Percentiles rank a stretch among this genome's conserved stretches.
These are phyloP conservation scores for Saturnia japonica DNA, from an alignment of 2,888 invertebrate species.

Conservation along the genomic window DNA sequence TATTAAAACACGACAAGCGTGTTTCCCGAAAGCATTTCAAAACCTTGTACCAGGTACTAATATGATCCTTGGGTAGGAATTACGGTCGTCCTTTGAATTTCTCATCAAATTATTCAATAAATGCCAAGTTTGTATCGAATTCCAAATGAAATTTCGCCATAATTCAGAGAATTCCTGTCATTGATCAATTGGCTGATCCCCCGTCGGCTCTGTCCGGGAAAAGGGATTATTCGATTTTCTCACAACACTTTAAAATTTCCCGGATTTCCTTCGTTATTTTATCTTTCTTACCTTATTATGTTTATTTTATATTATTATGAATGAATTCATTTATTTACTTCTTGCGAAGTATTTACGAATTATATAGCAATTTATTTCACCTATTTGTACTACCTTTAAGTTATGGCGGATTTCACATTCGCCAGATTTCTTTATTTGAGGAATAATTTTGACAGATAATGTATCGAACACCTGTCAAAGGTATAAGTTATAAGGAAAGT, in stretches of 20 bases:
- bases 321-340: neutral
- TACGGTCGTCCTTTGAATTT: slow-evolving; percentile 13
- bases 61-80: neutral
- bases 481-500: no score
- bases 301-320: slow-evolving; percentile 7
- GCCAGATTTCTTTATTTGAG: no score
- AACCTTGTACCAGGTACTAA: slow-evolving; percentile 2
- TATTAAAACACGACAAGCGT: neutral
- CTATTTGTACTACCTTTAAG: neutral
- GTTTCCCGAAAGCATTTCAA: slow-evolving; percentile 4
- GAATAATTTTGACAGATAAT: no score
- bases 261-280: slow-evolving; percentile 32
- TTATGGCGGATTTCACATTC: no score
- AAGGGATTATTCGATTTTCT: slow-evolving; percentile 58
- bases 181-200: slow-evolving; percentile 59
- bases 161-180: slow-evolving; percentile 52
- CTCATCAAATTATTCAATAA: slow-evolving; percentile 33
- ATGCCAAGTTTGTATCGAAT: slow-evolving; percentile 31
- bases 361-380: neutral
- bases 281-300: slow-evolving; percentile 15
- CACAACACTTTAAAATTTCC: slow-evolving; percentile 48
- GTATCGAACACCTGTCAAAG: no score
- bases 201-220: slow-evolving; percentile 36
- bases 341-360: neutral
- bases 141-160: slow-evolving; percentile 47